Base-by-base conservation (phyloP, 2,888 invertebrate genomes). In the Drosophila mimetica region DNA sequence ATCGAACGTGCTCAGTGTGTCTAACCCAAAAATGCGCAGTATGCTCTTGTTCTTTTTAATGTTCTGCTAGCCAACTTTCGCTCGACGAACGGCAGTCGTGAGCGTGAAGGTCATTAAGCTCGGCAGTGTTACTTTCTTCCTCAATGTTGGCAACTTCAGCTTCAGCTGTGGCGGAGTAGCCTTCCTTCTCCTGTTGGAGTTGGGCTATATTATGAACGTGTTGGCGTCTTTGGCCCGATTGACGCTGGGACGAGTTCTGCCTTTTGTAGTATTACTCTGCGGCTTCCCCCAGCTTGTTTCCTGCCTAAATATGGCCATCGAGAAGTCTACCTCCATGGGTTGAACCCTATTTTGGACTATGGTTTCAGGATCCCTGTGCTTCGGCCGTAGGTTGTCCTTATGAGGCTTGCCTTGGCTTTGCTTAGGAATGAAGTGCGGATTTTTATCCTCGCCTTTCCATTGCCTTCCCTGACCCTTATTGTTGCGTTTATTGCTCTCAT, bases 171-270 rank as follows among this genome's bases (percentile, higher is more conserved):
- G 32, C 32, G 8, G 47, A 8, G n/a, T 48, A 48, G 13, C n/a
- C 18, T 9, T 13, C 13, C n/a, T 18, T 30, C 13, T 47, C 30
- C 47, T 30, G 30, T 13, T 47, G 47, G 47, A 30, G 13, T 20
- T 48, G 47, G 18, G 18, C 18, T 32, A 48, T 32, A 36, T 50
- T 22, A 22, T 20, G 22, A 9, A 51, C 51, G 25, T 28, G 16
- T 18, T 51, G 51, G 37, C 51, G 37, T 50, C 28, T 51, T 51
- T 52, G 52, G 16, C 37, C 51, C 13, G 51, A 39, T 4, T 51
- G 25, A 25, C 28, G 25, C 51, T 37, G 25, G 4, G 51, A 51
- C 28, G 51, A 39, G 28, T 39, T 51, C 37, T 28, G 16, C 16
- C 51, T 51, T 51, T 51, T 41, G 28, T 20, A n/a, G n/a, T 39